Conservation (phyloP, 2,113 vertebrate species). For the Echinops telfairi region DNA sequence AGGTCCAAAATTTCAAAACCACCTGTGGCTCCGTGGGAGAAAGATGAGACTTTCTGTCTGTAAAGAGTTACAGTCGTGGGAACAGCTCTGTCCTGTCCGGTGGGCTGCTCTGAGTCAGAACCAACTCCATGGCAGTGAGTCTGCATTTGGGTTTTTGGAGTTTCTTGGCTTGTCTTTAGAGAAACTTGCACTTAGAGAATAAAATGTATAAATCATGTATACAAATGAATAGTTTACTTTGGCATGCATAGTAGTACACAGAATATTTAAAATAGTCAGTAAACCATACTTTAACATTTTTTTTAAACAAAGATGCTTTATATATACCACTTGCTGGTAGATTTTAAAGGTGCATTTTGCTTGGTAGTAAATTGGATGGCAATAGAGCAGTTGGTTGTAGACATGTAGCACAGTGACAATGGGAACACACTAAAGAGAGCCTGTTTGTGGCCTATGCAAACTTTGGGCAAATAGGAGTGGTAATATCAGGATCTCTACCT, state of each 20-base stretch:
- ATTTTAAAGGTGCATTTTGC: not conserved
- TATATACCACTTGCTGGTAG: slow-evolving; percentile 10
- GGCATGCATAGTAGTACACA: slow-evolving; percentile 3
- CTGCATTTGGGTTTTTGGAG: too few relatives aligned
- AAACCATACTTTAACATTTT: slow-evolving; percentile 27
- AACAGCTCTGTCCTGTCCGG: too few relatives aligned
- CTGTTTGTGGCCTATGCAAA: slow-evolving; percentile 25
- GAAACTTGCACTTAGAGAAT: not conserved
- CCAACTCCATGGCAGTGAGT: too few relatives aligned
- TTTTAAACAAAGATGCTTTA: slow-evolving; percentile 51
- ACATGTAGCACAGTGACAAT: not conserved
- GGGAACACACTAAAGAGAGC: not conserved
- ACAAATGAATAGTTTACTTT: slow-evolving; percentile 1
- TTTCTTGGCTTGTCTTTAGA: slow-evolving; percentile 29
- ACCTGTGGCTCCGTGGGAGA: too few relatives aligned
- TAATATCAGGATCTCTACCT: not conserved
- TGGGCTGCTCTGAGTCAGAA: too few relatives aligned
- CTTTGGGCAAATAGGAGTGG: not conserved
- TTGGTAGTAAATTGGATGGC: not conserved
- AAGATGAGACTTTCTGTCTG: too few relatives aligned
- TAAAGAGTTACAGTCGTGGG: too few relatives aligned
- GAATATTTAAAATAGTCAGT: slow-evolving; percentile 40
- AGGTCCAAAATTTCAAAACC: too few relatives aligned
- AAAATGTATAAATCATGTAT: slow-evolving; percentile 28
- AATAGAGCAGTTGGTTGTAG: not conserved